Evolutionary conservation across 2,888 invertebrate genomes (phyloP).

Genomic region (Sphaerophoria rueppellii): DNA sequence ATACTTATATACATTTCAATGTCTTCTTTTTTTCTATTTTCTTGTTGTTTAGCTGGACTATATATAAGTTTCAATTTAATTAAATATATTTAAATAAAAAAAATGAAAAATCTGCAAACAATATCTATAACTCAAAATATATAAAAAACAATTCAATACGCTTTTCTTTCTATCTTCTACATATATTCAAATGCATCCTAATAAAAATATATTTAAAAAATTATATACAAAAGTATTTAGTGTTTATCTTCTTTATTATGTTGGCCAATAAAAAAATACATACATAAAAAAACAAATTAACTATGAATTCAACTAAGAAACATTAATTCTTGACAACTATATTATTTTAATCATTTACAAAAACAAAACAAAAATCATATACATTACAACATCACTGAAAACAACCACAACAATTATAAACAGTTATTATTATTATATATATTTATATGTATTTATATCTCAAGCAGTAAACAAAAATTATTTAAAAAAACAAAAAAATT

Average conservation of each 20-base stretch:
- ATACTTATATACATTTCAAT: slow-evolving; percentile 68
- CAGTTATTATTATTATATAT: slow-evolving; percentile 19
- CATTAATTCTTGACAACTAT: slow-evolving; percentile 29
- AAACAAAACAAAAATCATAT: neutral
- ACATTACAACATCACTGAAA: slow-evolving; percentile 53
- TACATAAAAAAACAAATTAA: neutral
- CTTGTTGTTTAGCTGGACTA: slow-evolving; percentile 74
- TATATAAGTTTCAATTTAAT: slow-evolving; percentile 20
- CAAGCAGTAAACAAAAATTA: slow-evolving; percentile 34
- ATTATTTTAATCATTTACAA: slow-evolving; percentile 49
- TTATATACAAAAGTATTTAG: slow-evolving; percentile 73
- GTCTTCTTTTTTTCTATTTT: slow-evolving; percentile 71
- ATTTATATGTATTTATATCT: slow-evolving; percentile 41
- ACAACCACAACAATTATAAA: slow-evolving; percentile 43
- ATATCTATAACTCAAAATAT: slow-evolving; percentile 64
- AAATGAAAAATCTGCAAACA: slow-evolving; percentile 65
- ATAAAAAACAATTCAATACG: slow-evolving; percentile 18
- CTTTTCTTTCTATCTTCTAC: slow-evolving; percentile 72
- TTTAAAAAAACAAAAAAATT: neutral
- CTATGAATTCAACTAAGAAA: slow-evolving; percentile 33
- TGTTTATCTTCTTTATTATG: slow-evolving; percentile 73
- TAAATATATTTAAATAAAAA: slow-evolving; percentile 47
- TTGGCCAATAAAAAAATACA: slow-evolving; percentile 40
- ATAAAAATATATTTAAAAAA: slow-evolving; percentile 65
- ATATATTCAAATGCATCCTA: slow-evolving; percentile 71